A percentile compares a stretch with the other conserved stretches of the same genome.
Evolutionary conservation across 2,888 invertebrate species (phyloP).

Genomic region (Macrophya annulata): DNA sequence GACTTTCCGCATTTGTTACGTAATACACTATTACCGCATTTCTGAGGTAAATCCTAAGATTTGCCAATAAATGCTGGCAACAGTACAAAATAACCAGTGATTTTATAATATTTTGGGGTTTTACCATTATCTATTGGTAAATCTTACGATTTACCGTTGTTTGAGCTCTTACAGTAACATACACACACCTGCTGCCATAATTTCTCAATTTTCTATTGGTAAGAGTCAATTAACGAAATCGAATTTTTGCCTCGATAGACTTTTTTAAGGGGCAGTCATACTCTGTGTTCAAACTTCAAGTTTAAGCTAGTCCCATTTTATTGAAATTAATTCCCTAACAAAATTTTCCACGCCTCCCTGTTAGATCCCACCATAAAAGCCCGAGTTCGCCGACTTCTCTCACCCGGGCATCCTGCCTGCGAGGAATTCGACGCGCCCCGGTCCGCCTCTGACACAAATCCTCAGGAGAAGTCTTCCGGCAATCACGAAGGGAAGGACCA

Average conservation of each 20-base stretch:
- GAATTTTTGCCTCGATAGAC: not conserved
- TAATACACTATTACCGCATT: too few relatives aligned
- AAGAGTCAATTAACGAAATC: not conserved
- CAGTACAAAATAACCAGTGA: too few relatives aligned
- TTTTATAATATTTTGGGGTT: too few relatives aligned
- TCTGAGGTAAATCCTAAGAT: too few relatives aligned
- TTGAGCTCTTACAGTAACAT: too few relatives aligned
- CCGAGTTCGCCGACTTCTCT: slow-evolving; percentile 87
- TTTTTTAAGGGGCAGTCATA: not conserved
- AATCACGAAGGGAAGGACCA: slow-evolving; percentile 71
- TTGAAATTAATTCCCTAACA: slow-evolving; percentile 39
- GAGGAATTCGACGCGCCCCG: slow-evolving; percentile 76
- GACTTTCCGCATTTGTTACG: too few relatives aligned
- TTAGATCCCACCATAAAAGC: slow-evolving; percentile 93
- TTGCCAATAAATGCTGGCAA: too few relatives aligned
- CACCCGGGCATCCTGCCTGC: slow-evolving; percentile 80
- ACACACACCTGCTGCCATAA: too few relatives aligned
- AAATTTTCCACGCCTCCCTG: not conserved
- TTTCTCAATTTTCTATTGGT: too few relatives aligned
- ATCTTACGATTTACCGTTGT: too few relatives aligned
- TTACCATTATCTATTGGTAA: too few relatives aligned
- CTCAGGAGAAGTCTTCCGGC: slow-evolving; percentile 65
- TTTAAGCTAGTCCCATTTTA: not conserved
- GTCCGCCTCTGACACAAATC: slow-evolving; percentile 64
- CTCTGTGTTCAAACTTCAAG: not conserved